phyloP scores from a whole-genome alignment of 2,113 vertebrate species.

The Podarcis raffonei region DNA sequence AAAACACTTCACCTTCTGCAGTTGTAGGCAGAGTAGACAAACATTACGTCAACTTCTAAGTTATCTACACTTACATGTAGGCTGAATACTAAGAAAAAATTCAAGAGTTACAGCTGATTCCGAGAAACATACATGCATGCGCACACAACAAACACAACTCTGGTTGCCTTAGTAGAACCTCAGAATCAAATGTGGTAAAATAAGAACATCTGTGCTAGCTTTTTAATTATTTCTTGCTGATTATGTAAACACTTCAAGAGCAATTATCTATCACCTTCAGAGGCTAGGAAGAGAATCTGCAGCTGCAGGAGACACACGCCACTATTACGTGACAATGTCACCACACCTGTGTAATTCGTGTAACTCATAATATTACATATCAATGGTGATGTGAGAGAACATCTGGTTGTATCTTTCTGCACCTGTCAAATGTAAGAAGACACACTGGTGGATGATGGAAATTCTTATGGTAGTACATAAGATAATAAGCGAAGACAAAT shows the following conservation, averaged over 20 bases:
- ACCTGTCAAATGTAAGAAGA: not conserved
- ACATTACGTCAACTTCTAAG: not conserved
- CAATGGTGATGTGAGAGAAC: not conserved
- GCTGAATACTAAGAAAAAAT: not conserved
- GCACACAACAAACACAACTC: not conserved
- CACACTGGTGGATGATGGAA: not conserved
- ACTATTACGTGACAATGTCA: not conserved
- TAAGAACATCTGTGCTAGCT: not conserved
- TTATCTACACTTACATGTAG: not conserved
- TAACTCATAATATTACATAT: not conserved
- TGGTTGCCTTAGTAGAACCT: not conserved
- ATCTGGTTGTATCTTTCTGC: not conserved
- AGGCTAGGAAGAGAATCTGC: not conserved
- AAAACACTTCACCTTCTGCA: constrained; percentile 7
- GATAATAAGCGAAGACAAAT: not conserved
- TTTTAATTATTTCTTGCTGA: not conserved
- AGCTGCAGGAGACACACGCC: not conserved
- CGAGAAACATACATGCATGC: not conserved
- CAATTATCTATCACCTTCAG: not conserved
- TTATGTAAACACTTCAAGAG: not conserved
- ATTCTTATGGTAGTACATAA: not conserved
- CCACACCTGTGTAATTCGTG: not conserved
- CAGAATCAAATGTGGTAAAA: not conserved
- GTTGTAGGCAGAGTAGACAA: constrained; percentile 25
- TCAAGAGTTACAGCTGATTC: not conserved